These are phyloP conservation scores for Neocrepidodera transversa DNA, from an alignment of 2,888 invertebrate species.

Conservation along the genomic window DNA sequence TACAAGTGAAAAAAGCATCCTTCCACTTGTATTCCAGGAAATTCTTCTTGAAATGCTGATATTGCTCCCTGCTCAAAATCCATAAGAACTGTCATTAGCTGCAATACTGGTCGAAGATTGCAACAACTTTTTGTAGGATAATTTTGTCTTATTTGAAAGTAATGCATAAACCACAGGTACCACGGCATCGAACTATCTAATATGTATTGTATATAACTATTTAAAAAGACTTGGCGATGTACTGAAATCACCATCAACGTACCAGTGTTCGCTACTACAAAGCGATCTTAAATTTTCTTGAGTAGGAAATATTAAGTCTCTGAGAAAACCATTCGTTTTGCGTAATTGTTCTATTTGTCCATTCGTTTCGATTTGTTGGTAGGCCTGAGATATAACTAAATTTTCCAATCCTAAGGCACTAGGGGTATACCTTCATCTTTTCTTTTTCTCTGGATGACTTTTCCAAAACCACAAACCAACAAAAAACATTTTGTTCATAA, in stretches of 20 bases:
- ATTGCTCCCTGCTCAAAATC: conserved; percentile 12
- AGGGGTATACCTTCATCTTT: too few relatives aligned
- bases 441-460: too few relatives aligned
- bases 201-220: conserved; percentile 15
- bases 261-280: conserved; percentile 8
- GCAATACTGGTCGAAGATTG: conserved; percentile 5
- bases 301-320: conserved; percentile 11
- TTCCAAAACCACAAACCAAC: too few relatives aligned
- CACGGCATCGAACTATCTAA: conserved; percentile 6
- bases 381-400: too few relatives aligned
- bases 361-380: not conserved
- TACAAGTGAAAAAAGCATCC: conserved; percentile 17
- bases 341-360: conserved; percentile 8
- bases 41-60: conserved; percentile 8
- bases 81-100: conserved; percentile 1
- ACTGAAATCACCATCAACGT: conserved; percentile 13
- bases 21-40: conserved; percentile 1
- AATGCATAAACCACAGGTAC: conserved; percentile 11
- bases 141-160: conserved; percentile 13
- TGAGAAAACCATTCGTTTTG: conserved; percentile 8
- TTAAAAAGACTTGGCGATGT: conserved; percentile 13
- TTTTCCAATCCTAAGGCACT: too few relatives aligned
- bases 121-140: not conserved
- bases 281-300: conserved; percentile 14
- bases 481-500: too few relatives aligned